Percentiles rank a stretch among this genome's conserved stretches.
Evolutionary conservation across 2,797 vertebrate genomes (phyloP).

Genomic region (Semotilus atromaculatus): DNA sequence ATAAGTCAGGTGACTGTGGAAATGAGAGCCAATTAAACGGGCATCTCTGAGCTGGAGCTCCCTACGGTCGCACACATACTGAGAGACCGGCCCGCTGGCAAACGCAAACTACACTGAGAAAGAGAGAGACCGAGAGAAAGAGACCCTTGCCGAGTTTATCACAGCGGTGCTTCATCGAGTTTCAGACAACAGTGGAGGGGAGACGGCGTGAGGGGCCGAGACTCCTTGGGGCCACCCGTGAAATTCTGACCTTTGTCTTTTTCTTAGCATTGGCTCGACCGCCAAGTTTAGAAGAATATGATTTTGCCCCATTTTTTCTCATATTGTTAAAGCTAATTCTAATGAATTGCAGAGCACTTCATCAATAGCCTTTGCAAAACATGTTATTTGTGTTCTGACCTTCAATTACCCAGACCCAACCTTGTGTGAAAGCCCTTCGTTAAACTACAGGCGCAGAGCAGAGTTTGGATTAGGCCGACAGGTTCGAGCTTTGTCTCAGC

Average conservation of each 20-base stretch:
- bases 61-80: conserved; percentile 68
- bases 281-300: conserved; percentile 21
- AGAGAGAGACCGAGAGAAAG: background rate
- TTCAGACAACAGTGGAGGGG: conserved; percentile 33
- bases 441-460: conserved; percentile 38
- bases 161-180: conserved; percentile 49
- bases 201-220: conserved; percentile 1
- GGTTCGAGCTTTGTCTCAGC: conserved; percentile 71
- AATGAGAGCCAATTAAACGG: conserved; percentile 85
- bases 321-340: conserved; percentile 26
- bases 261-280: conserved; percentile 17
- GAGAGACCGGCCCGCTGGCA: conserved; percentile 66
- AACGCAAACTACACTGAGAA: conserved; percentile 14
- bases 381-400: conserved; percentile 56
- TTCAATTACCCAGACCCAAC: conserved; percentile 50
- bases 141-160: conserved; percentile 41
- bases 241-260: conserved; percentile 48
- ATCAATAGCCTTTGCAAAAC: conserved; percentile 44
- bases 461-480: conserved; percentile 61
- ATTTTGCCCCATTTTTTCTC: background rate
- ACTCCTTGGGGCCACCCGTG: conserved; percentile 20
- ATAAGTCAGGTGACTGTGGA: conserved; percentile 78
- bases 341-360: conserved; percentile 37
- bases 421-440: conserved; percentile 58
- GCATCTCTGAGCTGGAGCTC: conserved; percentile 73